Evolutionary conservation across 2,888 invertebrate genomes (phyloP).

Genomic region (Andrena flavipes): DNA sequence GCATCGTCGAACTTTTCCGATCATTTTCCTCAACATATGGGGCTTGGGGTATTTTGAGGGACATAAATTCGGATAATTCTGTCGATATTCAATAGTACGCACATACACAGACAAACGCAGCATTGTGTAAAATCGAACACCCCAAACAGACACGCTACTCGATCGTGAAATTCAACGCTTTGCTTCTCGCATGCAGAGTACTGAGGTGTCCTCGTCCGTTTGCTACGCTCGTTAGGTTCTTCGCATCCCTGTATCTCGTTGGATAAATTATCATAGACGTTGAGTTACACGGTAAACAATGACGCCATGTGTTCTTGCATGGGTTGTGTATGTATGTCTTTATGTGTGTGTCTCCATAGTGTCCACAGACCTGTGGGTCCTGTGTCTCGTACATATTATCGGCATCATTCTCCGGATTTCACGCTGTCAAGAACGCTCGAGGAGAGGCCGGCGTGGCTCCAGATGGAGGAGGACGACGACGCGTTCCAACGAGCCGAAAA

Average conservation of each 20-base stretch:
- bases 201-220: slow-evolving; percentile 17
- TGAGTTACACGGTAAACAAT: slow-evolving; percentile 54
- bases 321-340: neutral
- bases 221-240: slow-evolving; percentile 28
- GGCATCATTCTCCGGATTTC: slow-evolving; percentile 47
- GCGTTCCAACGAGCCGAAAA: slow-evolving; percentile 37
- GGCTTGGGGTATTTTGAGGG: neutral
- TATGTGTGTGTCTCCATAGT: slow-evolving; percentile 50
- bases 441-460: slow-evolving; percentile 61
- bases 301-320: slow-evolving; percentile 39
- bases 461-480: slow-evolving; percentile 63
- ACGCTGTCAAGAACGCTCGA: slow-evolving; percentile 65
- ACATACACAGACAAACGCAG: slow-evolving; percentile 46
- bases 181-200: neutral
- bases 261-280: slow-evolving; percentile 59
- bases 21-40: slow-evolving; percentile 6
- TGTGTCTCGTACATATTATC: slow-evolving; percentile 55
- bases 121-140: slow-evolving; percentile 42
- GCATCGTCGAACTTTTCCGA: slow-evolving; percentile 60
- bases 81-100: slow-evolving; percentile 32
- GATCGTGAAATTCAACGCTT: neutral
- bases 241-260: slow-evolving; percentile 49
- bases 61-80: slow-evolving; percentile 22
- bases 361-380: slow-evolving; percentile 38
- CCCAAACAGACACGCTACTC: slow-evolving; percentile 25